Evolutionary conservation across 1,140 invertebrate genomes (phyloP).

Genomic region (Tetranychus cinnabarinus): DNA sequence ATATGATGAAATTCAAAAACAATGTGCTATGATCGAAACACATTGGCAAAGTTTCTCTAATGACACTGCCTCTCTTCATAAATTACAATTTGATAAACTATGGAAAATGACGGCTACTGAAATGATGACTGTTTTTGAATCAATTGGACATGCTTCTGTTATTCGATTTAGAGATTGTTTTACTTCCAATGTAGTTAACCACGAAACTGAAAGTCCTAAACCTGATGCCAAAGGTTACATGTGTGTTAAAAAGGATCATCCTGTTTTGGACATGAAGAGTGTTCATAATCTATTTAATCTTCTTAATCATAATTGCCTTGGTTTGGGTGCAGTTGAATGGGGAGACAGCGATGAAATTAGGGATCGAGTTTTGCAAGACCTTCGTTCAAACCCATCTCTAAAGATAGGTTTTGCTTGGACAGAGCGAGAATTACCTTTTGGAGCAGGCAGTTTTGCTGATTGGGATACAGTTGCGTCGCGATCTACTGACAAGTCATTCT

Average conservation of each 20-base stretch:
- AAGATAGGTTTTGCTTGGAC: constrained; percentile 8
- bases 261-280: background rate
- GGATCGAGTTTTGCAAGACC: background rate
- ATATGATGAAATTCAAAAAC: constrained; percentile 2
- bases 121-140: constrained; percentile 10
- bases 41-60: background rate
- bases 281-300: constrained; percentile 1
- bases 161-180: background rate
- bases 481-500: constrained; percentile 1
- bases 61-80: background rate
- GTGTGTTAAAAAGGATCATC: background rate
- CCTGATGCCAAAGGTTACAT: background rate
- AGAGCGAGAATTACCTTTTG: background rate
- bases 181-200: background rate
- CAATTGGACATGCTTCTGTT: constrained; percentile 2
- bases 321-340: background rate
- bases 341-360: constrained; percentile 4
- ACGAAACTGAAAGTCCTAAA: background rate
- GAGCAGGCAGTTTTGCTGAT: background rate
- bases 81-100: constrained; percentile 1
- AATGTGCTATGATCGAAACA: constrained; percentile 4
- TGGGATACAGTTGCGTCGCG: constrained; percentile 6
- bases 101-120: constrained; percentile 5
- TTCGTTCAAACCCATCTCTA: background rate
- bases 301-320: constrained; percentile 5